Base-by-base conservation (phyloP, 2,113 vertebrate species). In the Oplegnathus fasciatus region DNA sequence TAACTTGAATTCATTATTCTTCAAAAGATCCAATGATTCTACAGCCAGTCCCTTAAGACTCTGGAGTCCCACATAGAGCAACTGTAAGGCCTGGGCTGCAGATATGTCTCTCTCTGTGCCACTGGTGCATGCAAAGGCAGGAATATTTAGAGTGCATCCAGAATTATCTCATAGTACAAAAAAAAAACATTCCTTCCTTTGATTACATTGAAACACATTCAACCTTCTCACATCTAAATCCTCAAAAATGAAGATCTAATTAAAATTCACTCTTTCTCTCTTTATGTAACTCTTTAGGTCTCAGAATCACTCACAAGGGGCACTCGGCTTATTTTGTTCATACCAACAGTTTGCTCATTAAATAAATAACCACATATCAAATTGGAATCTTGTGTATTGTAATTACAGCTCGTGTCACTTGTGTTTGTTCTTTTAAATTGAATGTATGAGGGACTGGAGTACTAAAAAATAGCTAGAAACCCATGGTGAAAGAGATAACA, bases 371-470 rank as follows among this genome's bases (percentile, higher is more conserved):
- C 60, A 34, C 40, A 75, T 26, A 75, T 85, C 77, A 69, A 65
- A 84, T 80, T 80, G 55, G 42, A 78, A 68, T 78, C 14, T 15
- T 22, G n/a, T 82, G 71, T 86, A 60, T 26, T 40, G 67, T 73
- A 84, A 80, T 88, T 71, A 87, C 44, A 85, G 67, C 46, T 60
- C 6, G 17, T 74, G 65, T 87, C 69, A 57, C 34, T 55, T n/a
- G 11, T 55, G 78, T 80, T 90, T 88, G 75, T 79, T 78, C 40
- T 81, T 70, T 66, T 80, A 77, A 87, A 89, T 26, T 40, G 18
- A 80, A 72, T 46, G 18, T 61, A 57, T 28, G 75, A 83, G 66
- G 28, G 37, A 57, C 34, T 52, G 57, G 28, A 60, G 34, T 26
- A 32, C 71, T 73, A 50, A 52, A 67, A 71, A 54, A 30, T 40